These are phyloP conservation scores for Atta colombica DNA, from an alignment of 1,140 invertebrate species.

Conservation along the genomic window DNA sequence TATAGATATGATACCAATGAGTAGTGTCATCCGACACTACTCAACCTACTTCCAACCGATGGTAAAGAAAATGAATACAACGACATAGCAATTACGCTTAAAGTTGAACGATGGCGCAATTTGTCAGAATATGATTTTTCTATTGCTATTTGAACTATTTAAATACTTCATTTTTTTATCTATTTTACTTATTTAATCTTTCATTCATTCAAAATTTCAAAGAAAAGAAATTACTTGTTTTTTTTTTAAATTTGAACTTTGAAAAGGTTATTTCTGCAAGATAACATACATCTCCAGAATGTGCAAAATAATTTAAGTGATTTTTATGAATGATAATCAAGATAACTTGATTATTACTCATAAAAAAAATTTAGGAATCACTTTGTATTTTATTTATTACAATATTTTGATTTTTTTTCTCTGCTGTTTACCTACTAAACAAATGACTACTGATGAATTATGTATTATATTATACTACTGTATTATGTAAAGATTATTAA, in stretches of 20 bases:
- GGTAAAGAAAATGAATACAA: not conserved
- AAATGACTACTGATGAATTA: no score
- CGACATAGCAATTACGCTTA: not conserved
- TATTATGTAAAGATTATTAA: no score
- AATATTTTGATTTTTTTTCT: no score
- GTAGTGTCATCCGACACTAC: no score
- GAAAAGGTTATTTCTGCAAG: not conserved
- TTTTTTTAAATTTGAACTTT: not conserved
- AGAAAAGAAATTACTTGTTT: not conserved
- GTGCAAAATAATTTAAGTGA: not conserved
- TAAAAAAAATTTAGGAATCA: no score
- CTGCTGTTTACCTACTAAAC: no score
- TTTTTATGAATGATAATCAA: no score
- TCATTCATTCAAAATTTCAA: not conserved
- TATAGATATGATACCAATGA: not conserved
- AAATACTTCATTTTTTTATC: not conserved
- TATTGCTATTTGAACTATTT: not conserved
- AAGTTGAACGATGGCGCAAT: constrained; percentile 30
- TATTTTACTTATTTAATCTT: not conserved
- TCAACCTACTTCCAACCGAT: not conserved
- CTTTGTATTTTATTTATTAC: no score
- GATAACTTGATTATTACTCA: no score
- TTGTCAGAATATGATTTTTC: constrained; percentile 14
- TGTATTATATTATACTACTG: no score
- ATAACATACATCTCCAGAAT: not conserved